These are phyloP conservation scores for Eospalax fontanierii DNA, from an alignment of 2,797 vertebrate genomes.

Conservation along the genomic window DNA sequence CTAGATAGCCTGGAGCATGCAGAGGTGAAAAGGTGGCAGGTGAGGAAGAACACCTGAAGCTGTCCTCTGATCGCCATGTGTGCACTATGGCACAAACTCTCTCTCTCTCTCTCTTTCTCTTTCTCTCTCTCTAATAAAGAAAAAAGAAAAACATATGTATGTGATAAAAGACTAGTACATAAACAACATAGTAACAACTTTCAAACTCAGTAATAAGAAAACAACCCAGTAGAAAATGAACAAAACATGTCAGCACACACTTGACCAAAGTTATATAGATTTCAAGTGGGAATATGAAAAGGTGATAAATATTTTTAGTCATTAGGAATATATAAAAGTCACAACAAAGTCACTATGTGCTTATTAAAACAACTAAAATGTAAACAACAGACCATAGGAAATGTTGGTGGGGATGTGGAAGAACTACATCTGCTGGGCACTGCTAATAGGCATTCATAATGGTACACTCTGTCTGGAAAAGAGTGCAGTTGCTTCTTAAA, in stretches of 20 bases:
- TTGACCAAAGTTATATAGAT: background rate
- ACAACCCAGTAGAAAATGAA: background rate
- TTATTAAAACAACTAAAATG: constrained; percentile 38
- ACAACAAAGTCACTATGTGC: background rate
- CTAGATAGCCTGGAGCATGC: too few species aligned
- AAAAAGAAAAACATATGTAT: background rate
- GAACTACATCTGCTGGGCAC: background rate
- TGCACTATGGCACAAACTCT: too few species aligned
- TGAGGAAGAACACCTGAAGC: too few species aligned
- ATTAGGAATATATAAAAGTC: background rate
- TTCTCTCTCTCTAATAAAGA: too few species aligned
- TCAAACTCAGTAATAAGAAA: constrained; percentile 33
- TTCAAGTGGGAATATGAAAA: background rate
- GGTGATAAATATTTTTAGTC: background rate
- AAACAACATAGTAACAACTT: background rate
- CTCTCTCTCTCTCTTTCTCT: too few species aligned
- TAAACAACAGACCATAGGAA: background rate
- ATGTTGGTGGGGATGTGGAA: background rate
- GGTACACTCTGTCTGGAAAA: background rate
- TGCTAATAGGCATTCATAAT: background rate
- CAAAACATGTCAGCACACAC: background rate
- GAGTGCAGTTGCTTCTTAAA: constrained; percentile 1
- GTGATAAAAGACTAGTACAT: constrained; percentile 8
- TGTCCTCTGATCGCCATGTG: too few species aligned
- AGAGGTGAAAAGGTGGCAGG: too few species aligned